A percentile compares a stretch with the other conserved stretches of the same genome.
Evolutionary conservation across 2,888 invertebrate genomes (phyloP).

Genomic region (Dyspetes luteomarginatus): DNA sequence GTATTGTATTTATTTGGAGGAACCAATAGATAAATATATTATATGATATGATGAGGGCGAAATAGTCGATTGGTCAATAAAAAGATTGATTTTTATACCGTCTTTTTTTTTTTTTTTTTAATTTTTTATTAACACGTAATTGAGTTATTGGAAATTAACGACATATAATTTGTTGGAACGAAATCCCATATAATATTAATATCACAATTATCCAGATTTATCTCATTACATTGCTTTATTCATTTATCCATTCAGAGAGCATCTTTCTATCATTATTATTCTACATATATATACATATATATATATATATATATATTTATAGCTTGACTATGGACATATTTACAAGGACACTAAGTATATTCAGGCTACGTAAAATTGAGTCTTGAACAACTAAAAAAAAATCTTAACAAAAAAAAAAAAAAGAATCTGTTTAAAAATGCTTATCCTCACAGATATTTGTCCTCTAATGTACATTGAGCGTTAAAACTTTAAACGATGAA

Average conservation of each 20-base stretch:
- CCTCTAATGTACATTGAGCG: constrained; percentile 36
- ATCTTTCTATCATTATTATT: constrained; percentile 10
- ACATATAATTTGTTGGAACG: neutral
- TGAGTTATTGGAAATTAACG: neutral
- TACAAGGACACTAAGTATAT: neutral
- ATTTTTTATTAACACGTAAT: constrained; percentile 3
- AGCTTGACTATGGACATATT: neutral
- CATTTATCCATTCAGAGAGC: constrained; percentile 24
- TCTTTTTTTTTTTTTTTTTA: constrained; percentile 31
- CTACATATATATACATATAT: constrained; percentile 1
- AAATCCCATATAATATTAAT: constrained; percentile 57
- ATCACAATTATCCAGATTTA: constrained; percentile 53
- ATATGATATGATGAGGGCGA: constrained; percentile 41
- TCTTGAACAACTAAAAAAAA: neutral
- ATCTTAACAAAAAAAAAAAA: neutral
- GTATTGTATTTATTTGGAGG: constrained; percentile 55
- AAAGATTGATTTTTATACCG: constrained; percentile 67
- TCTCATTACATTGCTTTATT: neutral
- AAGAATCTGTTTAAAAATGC: constrained; percentile 17
- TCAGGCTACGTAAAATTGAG: neutral
- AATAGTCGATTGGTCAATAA: constrained; percentile 64
- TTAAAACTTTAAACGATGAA: constrained; percentile 48
- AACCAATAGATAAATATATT: neutral
- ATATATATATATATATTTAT: neutral
- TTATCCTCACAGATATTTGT: neutral